Evolutionary conservation across 2,888 invertebrate species (phyloP).

Genomic region (Rhagophthalmus giganteus): DNA sequence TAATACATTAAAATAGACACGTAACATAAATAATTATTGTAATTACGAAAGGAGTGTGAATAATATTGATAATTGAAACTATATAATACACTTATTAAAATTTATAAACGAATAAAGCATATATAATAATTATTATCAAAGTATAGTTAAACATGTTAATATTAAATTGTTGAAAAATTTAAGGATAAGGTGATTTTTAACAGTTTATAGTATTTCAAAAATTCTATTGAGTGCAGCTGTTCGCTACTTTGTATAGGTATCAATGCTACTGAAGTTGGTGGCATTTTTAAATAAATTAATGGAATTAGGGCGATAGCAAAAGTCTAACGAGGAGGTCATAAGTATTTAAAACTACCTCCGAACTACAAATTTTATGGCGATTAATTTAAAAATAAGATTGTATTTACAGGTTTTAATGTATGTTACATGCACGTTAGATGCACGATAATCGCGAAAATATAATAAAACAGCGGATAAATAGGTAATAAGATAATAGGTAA

Average conservation of each 20-base stretch:
- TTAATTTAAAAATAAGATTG: slow-evolving; percentile 20
- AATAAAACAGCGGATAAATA: slow-evolving; percentile 1
- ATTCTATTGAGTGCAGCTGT: slow-evolving; percentile 21
- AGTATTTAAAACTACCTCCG: slow-evolving; percentile 17
- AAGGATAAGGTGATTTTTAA: slow-evolving; percentile 19
- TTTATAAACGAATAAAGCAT: neutral
- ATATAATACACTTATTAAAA: neutral
- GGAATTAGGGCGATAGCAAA: slow-evolving; percentile 24
- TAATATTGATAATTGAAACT: neutral
- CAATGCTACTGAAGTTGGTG: slow-evolving; percentile 23
- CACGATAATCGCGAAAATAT: neutral
- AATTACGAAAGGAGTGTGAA: neutral
- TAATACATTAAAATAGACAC: slow-evolving; percentile 23
- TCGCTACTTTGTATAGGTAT: slow-evolving; percentile 20
- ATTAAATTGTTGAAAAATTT: slow-evolving; percentile 9
- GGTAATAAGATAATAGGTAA: slow-evolving; percentile 1
- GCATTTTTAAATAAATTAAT: slow-evolving; percentile 17
- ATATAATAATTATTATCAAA: neutral
- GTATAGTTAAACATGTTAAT: slow-evolving; percentile 11
- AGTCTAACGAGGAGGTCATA: slow-evolving; percentile 17
- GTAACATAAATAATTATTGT: slow-evolving; percentile 17
- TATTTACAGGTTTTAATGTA: slow-evolving; percentile 17
- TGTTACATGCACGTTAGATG: slow-evolving; percentile 6
- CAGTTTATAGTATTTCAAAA: slow-evolving; percentile 23
- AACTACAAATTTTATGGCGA: slow-evolving; percentile 20